phyloP scores from a whole-genome alignment of 1,140 invertebrate genomes.

The Diprion similis region DNA sequence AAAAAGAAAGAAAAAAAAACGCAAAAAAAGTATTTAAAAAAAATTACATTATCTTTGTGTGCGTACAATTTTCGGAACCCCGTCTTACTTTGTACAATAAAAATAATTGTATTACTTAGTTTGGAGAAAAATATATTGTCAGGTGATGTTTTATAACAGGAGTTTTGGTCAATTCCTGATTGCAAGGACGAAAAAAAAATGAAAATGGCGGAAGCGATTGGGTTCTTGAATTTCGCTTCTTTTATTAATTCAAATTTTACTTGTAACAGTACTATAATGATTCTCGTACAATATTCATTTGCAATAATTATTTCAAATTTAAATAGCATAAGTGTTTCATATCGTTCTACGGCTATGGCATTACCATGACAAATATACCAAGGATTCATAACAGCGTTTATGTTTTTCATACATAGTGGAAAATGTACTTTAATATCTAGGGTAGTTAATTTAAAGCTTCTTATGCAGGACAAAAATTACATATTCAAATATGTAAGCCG shows the following conservation, averaged over 20 bases:
- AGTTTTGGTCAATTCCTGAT: not conserved
- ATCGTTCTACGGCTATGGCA: too few species aligned
- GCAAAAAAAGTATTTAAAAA: conserved; percentile 30
- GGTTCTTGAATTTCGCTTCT: not conserved
- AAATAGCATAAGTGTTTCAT: too few species aligned
- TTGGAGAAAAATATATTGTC: conserved; percentile 60
- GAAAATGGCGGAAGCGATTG: too few species aligned
- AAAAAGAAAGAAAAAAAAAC: conserved; percentile 14
- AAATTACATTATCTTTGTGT: conserved; percentile 49
- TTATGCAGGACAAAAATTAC: too few species aligned
- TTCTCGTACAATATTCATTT: not conserved
- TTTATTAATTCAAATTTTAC: not conserved
- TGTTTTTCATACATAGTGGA: too few species aligned
- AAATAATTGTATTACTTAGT: conserved; percentile 56
- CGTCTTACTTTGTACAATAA: conserved; percentile 59
- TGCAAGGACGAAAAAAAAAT: not conserved
- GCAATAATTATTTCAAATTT: too few species aligned
- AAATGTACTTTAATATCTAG: too few species aligned
- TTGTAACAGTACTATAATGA: too few species aligned
- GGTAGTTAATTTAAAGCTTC: too few species aligned
- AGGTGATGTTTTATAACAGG: conserved; percentile 55
- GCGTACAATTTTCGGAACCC: conserved; percentile 57
- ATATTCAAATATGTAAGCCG: too few species aligned
- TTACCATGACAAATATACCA: too few species aligned
- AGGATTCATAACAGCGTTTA: too few species aligned